Evolutionary conservation across 2,113 vertebrate species (phyloP).

Genomic region (Catharus minimus): DNA sequence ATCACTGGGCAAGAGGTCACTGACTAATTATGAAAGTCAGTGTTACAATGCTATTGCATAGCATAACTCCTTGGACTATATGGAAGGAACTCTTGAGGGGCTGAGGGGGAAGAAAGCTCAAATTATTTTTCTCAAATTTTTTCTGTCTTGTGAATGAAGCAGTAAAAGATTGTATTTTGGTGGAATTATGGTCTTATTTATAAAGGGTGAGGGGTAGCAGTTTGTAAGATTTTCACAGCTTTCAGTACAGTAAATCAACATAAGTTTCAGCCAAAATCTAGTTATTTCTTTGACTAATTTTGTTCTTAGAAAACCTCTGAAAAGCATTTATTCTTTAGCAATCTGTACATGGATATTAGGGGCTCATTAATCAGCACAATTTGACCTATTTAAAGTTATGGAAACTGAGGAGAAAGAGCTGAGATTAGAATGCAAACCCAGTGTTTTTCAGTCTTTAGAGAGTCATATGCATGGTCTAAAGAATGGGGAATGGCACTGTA

Average conservation of each 20-base stretch:
- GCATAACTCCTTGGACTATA: background rate
- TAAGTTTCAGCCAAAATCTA: background rate
- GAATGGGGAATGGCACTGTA: background rate
- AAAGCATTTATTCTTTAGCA: background rate
- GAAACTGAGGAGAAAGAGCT: background rate
- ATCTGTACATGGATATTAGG: background rate
- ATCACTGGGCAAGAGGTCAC: background rate
- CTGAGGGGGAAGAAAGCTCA: background rate
- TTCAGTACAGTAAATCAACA: background rate
- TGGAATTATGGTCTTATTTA: background rate
- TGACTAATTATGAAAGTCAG: background rate
- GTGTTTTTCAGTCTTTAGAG: background rate
- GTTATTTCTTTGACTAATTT: constrained; percentile 25
- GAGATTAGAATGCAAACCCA: background rate
- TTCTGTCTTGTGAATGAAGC: background rate
- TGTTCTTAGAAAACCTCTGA: background rate
- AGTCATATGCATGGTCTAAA: background rate
- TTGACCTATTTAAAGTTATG: background rate
- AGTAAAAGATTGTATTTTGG: background rate
- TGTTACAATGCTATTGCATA: background rate
- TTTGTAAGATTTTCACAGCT: background rate
- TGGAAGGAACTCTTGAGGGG: background rate
- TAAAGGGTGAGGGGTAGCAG: background rate
- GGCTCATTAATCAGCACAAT: background rate
- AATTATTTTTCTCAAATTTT: background rate